A percentile compares a stretch with the other conserved stretches of the same genome.
Conservation (phyloP, 1,140 invertebrate genomes). For the Samia ricini region DNA sequence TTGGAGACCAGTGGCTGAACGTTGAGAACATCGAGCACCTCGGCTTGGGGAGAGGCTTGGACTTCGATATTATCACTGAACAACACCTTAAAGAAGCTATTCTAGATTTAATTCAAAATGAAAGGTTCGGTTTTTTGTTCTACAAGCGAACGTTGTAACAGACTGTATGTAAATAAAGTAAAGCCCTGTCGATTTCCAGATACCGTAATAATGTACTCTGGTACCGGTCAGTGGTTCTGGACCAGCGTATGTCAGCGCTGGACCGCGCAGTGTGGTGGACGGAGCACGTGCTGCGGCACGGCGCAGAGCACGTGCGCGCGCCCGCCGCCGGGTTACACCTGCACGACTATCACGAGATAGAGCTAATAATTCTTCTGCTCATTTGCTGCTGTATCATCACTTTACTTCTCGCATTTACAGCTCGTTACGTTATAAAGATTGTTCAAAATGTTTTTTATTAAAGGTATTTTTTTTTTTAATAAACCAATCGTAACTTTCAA, state of each 20-base stretch:
- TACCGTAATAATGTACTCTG: neutral
- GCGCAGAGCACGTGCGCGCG: neutral
- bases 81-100: neutral
- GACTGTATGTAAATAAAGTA: neutral
- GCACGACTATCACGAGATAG: neutral
- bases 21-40: slow-evolving; percentile 4
- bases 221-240: neutral
- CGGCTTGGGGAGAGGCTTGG: neutral
- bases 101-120: neutral
- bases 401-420: neutral
- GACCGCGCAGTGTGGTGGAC: neutral
- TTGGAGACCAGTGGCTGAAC: slow-evolving; percentile 8
- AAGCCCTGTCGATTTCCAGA: neutral
- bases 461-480: too few relatives aligned
- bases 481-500: too few relatives aligned
- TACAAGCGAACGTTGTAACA: too few relatives aligned
- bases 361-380: neutral
- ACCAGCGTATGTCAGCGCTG: neutral
- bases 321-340: neutral
- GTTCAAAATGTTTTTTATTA: too few relatives aligned
- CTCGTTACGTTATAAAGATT: neutral
- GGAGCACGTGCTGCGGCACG: neutral
- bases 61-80: neutral
- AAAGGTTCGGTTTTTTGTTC: slow-evolving; percentile 3
- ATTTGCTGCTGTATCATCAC: neutral